Evolutionary conservation across 2,113 vertebrate genomes (phyloP), one percentile per base, ranked within the genome.

Genomic region (Tympanuchus pallidicinctus): DNA sequence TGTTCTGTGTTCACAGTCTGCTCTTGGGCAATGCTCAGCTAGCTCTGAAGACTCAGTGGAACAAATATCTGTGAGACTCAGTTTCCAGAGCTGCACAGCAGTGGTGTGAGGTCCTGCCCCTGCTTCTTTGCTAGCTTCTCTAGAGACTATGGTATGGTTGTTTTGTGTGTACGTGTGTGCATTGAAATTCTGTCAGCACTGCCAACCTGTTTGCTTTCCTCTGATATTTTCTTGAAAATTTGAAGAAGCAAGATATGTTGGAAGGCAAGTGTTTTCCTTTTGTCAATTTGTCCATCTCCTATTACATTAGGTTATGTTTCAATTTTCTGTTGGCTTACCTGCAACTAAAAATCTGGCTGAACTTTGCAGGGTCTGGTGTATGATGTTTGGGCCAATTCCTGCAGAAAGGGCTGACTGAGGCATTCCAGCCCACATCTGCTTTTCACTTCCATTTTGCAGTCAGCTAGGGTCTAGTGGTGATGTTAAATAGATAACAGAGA

Each of bases 261-360:
- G 36, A 87, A 85, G 71, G 47, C 40, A 75, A 36, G 28, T 59
- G 22, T 45, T 82, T 82, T 89, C 24, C 22, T 75, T 71, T 14
- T 76, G 21, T 45, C 73, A 4, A n/a, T 90, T 86, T 82, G n/a
- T 65, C 54, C 16, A 7, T 76, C 43, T 89, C 16, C 38, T 48
- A 13, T 87, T 89, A 40, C 11, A 8, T 32, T 24, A 90, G 73
- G 11, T 70, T 40, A 5, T 0, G 1, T 34, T 83, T 67, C 38
- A 42, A 27, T 73, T 92, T 57, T 92, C 52, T 81, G 5, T 75
- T 92, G 61, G 57, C n/a, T 92, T 75, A 64, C 57, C 34, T 88
- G 73, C 38, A 2, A 2, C 54, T 64, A 14, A 69, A 88, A 81
- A 50, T 11, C 48, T 67, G 57, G 24, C 61, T 92, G 84, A 91